A percentile compares a stretch with the other conserved stretches of the same genome.
Conservation (phyloP, 2,113 vertebrate genomes). For the Rissa tridactyla region DNA sequence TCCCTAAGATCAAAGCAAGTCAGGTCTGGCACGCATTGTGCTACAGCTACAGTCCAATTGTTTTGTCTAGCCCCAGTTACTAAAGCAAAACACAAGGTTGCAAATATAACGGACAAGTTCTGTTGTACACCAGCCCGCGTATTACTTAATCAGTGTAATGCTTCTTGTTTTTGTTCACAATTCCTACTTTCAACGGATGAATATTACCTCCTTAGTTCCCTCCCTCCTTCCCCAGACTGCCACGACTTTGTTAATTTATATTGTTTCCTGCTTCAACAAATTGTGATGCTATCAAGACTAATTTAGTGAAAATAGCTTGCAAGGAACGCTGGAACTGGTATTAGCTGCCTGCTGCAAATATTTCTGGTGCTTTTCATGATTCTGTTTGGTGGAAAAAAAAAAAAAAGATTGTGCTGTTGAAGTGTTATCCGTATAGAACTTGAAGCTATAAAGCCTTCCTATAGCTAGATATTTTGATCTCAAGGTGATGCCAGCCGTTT, state of each 20-base stretch:
- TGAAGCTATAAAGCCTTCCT: constrained; percentile 1
- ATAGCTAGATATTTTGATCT: constrained; percentile 8
- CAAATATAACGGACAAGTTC: background rate
- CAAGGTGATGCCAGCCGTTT: constrained; percentile 23
- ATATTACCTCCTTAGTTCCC: background rate
- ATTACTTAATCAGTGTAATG: background rate
- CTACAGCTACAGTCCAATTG: background rate
- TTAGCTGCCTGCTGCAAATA: background rate
- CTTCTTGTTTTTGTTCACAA: background rate
- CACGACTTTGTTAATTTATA: background rate
- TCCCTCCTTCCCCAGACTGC: background rate
- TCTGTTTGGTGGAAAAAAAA: background rate
- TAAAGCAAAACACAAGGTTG: constrained; percentile 8
- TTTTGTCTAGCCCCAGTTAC: constrained; percentile 33
- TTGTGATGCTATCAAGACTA: background rate
- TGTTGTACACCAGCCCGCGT: background rate
- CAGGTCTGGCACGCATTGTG: background rate
- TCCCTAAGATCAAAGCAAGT: constrained; percentile 1
- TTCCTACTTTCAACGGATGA: background rate
- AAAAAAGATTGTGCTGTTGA: background rate
- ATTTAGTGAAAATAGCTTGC: background rate
- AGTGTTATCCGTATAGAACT: background rate
- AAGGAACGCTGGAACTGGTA: background rate
- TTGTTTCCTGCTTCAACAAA: background rate
- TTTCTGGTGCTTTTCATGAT: background rate